phyloP scores from a whole-genome alignment of 2,797 vertebrate species.

The Simalia tracyae region DNA sequence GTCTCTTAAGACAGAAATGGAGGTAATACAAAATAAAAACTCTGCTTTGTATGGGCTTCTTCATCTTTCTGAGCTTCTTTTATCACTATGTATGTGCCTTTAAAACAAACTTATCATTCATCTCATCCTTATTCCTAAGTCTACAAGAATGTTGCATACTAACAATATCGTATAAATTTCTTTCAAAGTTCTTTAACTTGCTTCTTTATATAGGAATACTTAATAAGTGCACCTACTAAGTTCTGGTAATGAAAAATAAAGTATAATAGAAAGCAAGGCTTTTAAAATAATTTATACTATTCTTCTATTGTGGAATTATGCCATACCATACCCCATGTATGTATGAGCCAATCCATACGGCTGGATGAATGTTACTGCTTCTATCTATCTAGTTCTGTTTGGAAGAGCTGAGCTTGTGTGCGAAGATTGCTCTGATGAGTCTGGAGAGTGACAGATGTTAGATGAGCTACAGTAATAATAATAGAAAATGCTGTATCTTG shows the following conservation, averaged over 20 bases:
- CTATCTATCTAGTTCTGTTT: neutral
- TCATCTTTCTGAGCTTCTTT: neutral
- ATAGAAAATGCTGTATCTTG: neutral
- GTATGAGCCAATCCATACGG: neutral
- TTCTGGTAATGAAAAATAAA: slow-evolving; percentile 9
- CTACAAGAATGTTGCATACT: neutral
- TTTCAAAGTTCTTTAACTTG: neutral
- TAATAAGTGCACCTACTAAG: slow-evolving; percentile 11
- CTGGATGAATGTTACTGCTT: neutral
- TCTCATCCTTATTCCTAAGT: neutral
- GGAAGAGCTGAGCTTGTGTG: neutral
- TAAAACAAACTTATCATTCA: slow-evolving; percentile 29
- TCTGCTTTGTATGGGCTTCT: slow-evolving; percentile 17
- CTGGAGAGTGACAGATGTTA: neutral
- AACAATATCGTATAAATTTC: neutral
- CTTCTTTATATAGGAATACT: neutral
- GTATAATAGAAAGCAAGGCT: slow-evolving; percentile 8
- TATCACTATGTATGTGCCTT: slow-evolving; percentile 16
- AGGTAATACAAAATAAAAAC: neutral
- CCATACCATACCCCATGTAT: neutral
- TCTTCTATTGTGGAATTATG: slow-evolving; percentile 31
- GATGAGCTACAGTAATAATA: neutral
- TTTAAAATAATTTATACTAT: neutral
- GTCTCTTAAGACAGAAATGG: slow-evolving; percentile 37
- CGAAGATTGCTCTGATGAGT: neutral